Percentiles rank a stretch among this genome's conserved stretches.
Evolutionary conservation across 2,888 invertebrate species (phyloP).

Genomic region (Oligia fasciuncula): DNA sequence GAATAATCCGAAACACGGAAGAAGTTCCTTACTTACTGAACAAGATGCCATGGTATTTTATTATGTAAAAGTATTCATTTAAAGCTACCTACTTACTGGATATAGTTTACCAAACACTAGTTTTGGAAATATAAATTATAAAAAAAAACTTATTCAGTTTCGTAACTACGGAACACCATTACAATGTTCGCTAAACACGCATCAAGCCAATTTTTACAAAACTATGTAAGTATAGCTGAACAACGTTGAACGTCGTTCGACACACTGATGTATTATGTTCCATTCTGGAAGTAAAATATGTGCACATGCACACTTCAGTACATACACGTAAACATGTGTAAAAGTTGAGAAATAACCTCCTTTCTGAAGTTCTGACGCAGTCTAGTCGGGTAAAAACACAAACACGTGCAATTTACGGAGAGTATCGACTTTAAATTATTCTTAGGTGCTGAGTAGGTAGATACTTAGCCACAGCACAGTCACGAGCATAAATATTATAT

Average conservation of each 20-base stretch:
- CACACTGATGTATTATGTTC: constrained; percentile 32
- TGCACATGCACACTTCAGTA: neutral
- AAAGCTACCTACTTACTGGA: neutral
- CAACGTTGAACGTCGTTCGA: constrained; percentile 10
- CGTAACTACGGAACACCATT: constrained; percentile 21
- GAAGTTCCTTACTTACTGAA: neutral
- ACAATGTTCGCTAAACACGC: constrained; percentile 56
- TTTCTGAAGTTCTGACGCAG: too few species aligned
- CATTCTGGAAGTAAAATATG: constrained; percentile 24
- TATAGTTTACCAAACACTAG: constrained; percentile 2
- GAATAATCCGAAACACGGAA: neutral
- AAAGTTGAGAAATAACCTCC: neutral
- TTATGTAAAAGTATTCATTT: neutral
- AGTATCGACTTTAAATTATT: neutral
- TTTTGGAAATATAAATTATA: constrained; percentile 7
- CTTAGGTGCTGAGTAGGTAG: neutral
- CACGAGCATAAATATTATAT: too few species aligned
- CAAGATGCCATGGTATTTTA: neutral
- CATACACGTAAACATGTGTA: constrained; percentile 20
- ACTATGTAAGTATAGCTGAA: constrained; percentile 32
- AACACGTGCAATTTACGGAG: constrained; percentile 1
- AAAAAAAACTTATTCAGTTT: constrained; percentile 30
- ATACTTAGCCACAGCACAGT: too few species aligned
- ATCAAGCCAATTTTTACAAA: constrained; percentile 39
- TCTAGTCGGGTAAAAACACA: constrained; percentile 1